Evolutionary conservation across 2,797 vertebrate genomes (phyloP), one percentile per base, ranked within the genome.

Genomic region (Channa striata): DNA sequence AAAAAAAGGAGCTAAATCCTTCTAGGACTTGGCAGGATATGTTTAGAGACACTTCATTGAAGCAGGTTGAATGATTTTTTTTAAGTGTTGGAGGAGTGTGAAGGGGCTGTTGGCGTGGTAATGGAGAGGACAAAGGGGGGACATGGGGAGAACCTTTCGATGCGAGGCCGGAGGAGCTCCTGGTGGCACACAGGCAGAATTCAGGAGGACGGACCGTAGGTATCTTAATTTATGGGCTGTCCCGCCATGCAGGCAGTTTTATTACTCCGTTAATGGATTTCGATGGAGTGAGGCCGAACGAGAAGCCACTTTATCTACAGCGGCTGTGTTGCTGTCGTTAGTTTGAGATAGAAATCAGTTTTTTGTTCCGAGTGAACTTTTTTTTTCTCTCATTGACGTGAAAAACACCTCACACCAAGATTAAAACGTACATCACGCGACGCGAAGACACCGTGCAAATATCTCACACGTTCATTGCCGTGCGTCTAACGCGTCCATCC

Each of bases 231-330:
- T 80, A 89, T 74, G 34, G 70, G 36, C 76, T 11, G 40, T 72
- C 70, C 78, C 65, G 59, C 64, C 49, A 50, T 62, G 62, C 43
- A 51, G 84, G 53, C 86, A 84, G 78, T 43, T 90, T 91, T 88
- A 92, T 86, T 64, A 81, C 73, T 61, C 65, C 65, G 80, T 85
- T 92, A 91, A 91, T 90, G 65, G 81, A 83, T 80, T 70, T 65
- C 47, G 36, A 74, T 83, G 82, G 86, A 87, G 80, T 74, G 74
- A 79, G 61, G 53, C 69, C 21, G 40, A 59, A 71, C 64, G 70
- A 71, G 75, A 73, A 72, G 76, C 61, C 65, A 73, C 64, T 79
- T 78, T 72, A 80, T 78, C 69, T 65, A 9, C 34, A 10, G 72
- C 53, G 50, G 59, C 74, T 62, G 30, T 78, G 63, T 63, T 74